Base-by-base conservation (phyloP, 2,888 invertebrate genomes). In the Odontocerum albicorne region DNA sequence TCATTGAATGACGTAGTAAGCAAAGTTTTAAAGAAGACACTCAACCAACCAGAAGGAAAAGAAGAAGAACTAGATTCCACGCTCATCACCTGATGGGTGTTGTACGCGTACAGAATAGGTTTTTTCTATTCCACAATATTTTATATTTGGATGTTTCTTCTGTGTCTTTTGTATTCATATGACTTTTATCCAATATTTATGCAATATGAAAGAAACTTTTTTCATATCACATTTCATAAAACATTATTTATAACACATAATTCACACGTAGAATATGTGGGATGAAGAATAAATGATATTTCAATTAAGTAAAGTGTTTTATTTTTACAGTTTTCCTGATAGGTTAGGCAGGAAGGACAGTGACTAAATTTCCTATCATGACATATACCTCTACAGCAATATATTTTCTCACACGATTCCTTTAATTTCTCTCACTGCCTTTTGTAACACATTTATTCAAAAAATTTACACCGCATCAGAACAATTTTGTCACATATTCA, bases 51-150 rank as follows among this genome's bases (percentile, higher is more conserved):
- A 13, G 89, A 91, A 69, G 88, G 90, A 62, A 90, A 90, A 70
- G 90, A 93, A 71, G 94, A 95, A 68, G 92, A 96, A 70, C 82
- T 96, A 60, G 96, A 96, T 72, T 92, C 92, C 70, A 96, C 96
- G 51, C 77, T 96, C 69, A 81, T 92, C 73, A 87, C 88, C 72
- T 92, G 87, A 90, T 77, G 63, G 33, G 40, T n/a, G n/a, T n/a
- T n/a, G n/a, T n/a, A 40, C 19, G 21, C 6, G 4, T 21, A 3
- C 12, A 15, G 13, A 15, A 38, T 15, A 38, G 4, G 15, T 15
- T 17, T 16, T n/a, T 15, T 38, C 2, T 38, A 40, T n/a, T 40
- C 12, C 6, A 40, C 12, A 3, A 21, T 40, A 40, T 20, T 40
- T 40, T 40, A 17, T 38, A 38, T 15, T 15, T 38, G 38, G 38